phyloP scores from a whole-genome alignment of 2,888 invertebrate genomes.

The Adineta ricciae region DNA sequence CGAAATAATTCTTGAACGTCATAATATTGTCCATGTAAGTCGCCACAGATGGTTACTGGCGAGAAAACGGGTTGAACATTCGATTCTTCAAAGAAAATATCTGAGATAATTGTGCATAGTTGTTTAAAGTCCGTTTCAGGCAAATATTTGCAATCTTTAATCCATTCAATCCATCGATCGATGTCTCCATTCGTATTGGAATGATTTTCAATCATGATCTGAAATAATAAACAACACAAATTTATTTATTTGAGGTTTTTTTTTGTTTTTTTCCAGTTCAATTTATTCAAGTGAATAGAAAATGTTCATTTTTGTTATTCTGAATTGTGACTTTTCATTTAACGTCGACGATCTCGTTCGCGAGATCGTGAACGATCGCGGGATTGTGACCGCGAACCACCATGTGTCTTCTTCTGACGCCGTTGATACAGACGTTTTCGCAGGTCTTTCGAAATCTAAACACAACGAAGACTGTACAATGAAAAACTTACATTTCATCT shows the following conservation, averaged over 20 bases:
- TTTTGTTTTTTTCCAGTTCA: background rate
- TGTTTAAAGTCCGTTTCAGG: slow-evolving; percentile 93
- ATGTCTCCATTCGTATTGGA: slow-evolving; percentile 13
- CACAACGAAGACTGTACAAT: background rate
- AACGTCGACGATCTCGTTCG: slow-evolving; percentile 15
- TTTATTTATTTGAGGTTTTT: background rate
- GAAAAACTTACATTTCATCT: background rate
- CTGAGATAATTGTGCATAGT: slow-evolving; percentile 88
- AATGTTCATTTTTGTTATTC: background rate
- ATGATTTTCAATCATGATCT: background rate
- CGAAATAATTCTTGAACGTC: slow-evolving; percentile 85
- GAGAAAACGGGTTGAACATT: slow-evolving; percentile 93
- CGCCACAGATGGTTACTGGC: slow-evolving; percentile 96
- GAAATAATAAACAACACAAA: background rate
- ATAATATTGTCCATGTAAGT: slow-evolving; percentile 98
- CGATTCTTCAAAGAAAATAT: slow-evolving; percentile 83
- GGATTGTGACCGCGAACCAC: background rate
- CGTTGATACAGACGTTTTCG: slow-evolving; percentile 20
- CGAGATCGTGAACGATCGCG: background rate
- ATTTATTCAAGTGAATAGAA: background rate
- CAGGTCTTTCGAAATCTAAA: slow-evolving; percentile 19
- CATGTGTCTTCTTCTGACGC: background rate
- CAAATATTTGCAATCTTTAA: slow-evolving; percentile 78
- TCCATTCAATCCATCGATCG: slow-evolving; percentile 32
- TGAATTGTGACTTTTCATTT: background rate